phyloP scores from a whole-genome alignment of 1,140 invertebrate species.

The Manduca sexta region DNA sequence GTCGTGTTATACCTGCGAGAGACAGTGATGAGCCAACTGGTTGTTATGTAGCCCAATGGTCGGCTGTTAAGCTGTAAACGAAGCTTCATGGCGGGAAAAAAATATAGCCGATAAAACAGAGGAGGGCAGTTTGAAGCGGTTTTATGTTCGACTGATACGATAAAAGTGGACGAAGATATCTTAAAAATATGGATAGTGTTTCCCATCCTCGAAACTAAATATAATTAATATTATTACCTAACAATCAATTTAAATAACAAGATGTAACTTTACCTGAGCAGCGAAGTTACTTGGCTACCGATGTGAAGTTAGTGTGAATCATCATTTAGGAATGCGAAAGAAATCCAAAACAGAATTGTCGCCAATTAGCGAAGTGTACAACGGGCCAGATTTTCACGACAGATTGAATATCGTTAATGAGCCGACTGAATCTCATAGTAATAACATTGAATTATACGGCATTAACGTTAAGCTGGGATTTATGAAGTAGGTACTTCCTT shows the following conservation, averaged over 20 bases:
- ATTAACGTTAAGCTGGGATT: constrained; percentile 19
- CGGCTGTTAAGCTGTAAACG: constrained; percentile 52
- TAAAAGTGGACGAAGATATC: constrained; percentile 4
- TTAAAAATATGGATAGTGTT: background rate
- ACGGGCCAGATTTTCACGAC: constrained; percentile 32
- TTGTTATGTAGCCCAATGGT: constrained; percentile 48
- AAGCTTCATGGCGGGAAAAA: constrained; percentile 34
- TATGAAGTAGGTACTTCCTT: constrained; percentile 7
- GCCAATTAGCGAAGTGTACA: constrained; percentile 51
- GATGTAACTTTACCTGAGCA: too few relatives aligned
- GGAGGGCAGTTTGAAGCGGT: constrained; percentile 23
- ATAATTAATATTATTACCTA: too few relatives aligned
- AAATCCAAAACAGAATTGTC: constrained; percentile 22
- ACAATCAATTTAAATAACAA: too few relatives aligned
- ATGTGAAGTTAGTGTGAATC: background rate
- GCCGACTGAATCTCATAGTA: constrained; percentile 13
- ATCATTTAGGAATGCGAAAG: constrained; percentile 4
- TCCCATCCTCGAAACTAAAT: background rate
- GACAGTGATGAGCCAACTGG: constrained; percentile 48
- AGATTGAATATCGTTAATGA: constrained; percentile 36
- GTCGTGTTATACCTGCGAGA: constrained; percentile 35
- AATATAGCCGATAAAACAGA: constrained; percentile 33
- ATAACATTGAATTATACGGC: constrained; percentile 20
- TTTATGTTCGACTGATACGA: constrained; percentile 14
- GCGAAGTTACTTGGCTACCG: too few relatives aligned